Base-by-base conservation (phyloP, 2,113 vertebrate genomes). In the Apteryx mantelli region DNA sequence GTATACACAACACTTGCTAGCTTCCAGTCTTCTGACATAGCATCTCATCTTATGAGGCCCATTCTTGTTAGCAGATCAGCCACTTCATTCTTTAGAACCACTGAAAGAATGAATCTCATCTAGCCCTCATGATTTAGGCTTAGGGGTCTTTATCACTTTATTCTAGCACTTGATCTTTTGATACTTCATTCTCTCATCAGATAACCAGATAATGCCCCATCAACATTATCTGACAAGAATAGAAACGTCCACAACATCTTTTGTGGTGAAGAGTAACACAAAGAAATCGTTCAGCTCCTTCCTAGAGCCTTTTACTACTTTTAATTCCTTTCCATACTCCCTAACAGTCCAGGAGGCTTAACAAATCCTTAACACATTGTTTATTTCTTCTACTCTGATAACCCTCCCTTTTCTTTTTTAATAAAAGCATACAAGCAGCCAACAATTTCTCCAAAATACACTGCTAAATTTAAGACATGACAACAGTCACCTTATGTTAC, bases 41-140 rank as follows among this genome's bases (percentile, higher is more conserved):
- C 50, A 78, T 82, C 84, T 85, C 88, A 75, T 38, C 88, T 60
- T 93, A 86, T 1, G 0, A 93, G 82, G 94, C 42, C 40, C 40
- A n/a, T 89, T 75, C 69, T 69, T 93, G 65, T 77, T 74, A 81
- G 79, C 66, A 83, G 71, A 85, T 91, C 91, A 96, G 71, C 66
- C 84, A 80, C 82, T 91, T 94, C 89, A 91, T 83, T 82, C 82
- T 91, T 88, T 38, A 88, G 75, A 93, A 93, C 30, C 40, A 52
- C 22, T 52, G 55, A 93, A 78, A 63, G 80, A 89, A 89, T 46
- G 74, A 85, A 90, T 60, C 8, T 2, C 38, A 82, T 56, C 0
- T 4, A 80, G 68, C 75, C 42, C 68, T 96, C 30, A 20, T 44
- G 53, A 91, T 28, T 90, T 74, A 36, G 24, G 18, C 32, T 91